Base-by-base conservation (phyloP, 2,797 vertebrate species). In the Anguilla pacifica region DNA sequence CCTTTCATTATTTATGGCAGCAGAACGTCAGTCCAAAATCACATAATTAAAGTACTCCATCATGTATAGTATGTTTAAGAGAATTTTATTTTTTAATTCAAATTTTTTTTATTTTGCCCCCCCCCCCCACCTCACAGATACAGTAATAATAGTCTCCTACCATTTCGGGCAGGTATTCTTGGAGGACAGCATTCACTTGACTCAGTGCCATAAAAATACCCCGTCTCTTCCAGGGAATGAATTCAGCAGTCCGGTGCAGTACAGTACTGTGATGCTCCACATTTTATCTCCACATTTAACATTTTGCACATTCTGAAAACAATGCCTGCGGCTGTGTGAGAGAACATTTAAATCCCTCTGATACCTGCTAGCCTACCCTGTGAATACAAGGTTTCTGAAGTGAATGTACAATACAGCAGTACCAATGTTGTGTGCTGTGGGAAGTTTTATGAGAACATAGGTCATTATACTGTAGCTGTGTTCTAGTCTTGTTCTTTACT, bases 241-340 rank as follows among this genome's bases (percentile, higher is more conserved):
- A 22, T 79, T 17, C 74, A 79, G 74, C 39, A 43, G 74, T 22
- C 2, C 31, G 74, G 35, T 43, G 46, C 74, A 43, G 5, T 46
- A 7, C 39, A 79, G 39, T 4, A 19, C 72, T 17, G 28, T 11
- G 28, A 22, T 79, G 74, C 74, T 17, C 35, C 35, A 22, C n/a
- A 15, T 35, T 72, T 72, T 28, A 72, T 11, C 11, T 3, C 43
- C 43, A 46, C 43, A 46, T 13, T 28, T 72, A 35, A 72, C 28
- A 35, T 31, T 31, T 72, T 72, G 28, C 10, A 46, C 15, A 77
- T 17, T 77, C 72, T 77, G 6, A 77, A 77, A 35, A 77, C 28
- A 77, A 39, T 77, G 72, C 72, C 72, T 77, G 31, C 17, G 72
- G 72, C 72, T 35, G 72, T 77, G 10, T 77, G 72, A 17, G 72